Conservation (phyloP, 2,888 invertebrate species). For the Drosophila barbarae region DNA sequence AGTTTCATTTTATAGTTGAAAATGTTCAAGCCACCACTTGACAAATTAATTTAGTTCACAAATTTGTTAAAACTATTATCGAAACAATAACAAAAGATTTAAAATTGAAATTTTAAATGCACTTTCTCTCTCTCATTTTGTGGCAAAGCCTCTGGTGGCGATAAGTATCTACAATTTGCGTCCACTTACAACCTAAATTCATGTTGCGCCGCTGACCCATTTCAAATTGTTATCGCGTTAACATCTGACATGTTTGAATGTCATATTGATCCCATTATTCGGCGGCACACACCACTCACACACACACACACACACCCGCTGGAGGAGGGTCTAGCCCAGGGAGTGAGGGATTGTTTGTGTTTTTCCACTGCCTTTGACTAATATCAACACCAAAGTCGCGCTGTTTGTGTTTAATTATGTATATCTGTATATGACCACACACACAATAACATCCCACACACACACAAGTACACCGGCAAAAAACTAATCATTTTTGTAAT, state of each 20-base stretch:
- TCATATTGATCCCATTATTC: conserved; percentile 56
- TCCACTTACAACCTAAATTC: conserved; percentile 28
- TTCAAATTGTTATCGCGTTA: conserved; percentile 45
- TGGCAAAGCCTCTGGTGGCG: conserved; percentile 4
- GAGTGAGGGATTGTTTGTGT: conserved; percentile 21
- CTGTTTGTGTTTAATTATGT: conserved; percentile 69
- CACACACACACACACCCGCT: conserved; percentile 15
- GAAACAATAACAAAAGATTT: not conserved
- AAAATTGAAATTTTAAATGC: not conserved
- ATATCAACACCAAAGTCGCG: conserved; percentile 35
- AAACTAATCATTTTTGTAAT: accelerated
- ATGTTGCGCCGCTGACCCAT: conserved; percentile 44
- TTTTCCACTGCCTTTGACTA: conserved; percentile 31
- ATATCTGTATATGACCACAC: conserved; percentile 34
- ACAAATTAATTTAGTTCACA: too few relatives aligned
- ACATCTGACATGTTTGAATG: conserved; percentile 53
- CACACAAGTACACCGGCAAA: not conserved
- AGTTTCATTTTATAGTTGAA: not conserved
- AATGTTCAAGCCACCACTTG: too few relatives aligned
- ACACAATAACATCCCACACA: not conserved
- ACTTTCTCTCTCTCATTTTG: not conserved
- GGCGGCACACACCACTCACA: conserved; percentile 23
- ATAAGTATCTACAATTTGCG: conserved; percentile 15
- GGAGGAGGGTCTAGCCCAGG: not conserved
- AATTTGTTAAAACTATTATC: not conserved